phyloP scores from a whole-genome alignment of 2,797 vertebrate species.

The Spinus pinus region DNA sequence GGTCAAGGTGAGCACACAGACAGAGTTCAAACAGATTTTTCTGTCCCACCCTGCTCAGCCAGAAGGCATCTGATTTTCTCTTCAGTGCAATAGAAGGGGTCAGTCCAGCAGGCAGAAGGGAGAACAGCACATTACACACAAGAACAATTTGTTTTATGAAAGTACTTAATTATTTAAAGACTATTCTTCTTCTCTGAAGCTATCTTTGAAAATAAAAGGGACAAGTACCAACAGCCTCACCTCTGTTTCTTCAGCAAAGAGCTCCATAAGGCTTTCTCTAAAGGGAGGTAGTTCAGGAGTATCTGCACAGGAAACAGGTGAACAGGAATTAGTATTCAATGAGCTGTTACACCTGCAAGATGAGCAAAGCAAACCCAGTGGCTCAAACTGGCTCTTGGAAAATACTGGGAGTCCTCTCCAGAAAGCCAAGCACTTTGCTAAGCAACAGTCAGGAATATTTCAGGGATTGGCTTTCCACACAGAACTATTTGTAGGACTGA shows the following conservation, averaged over 20 bases:
- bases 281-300: slow-evolving; percentile 94
- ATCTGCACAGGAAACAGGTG: slow-evolving; percentile 76
- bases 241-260: slow-evolving; percentile 92
- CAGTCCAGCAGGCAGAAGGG: not conserved
- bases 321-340: not conserved
- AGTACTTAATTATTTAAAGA: slow-evolving; percentile 36
- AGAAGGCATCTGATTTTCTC: not conserved
- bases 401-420: not conserved
- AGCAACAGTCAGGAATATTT: not conserved
- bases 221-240: slow-evolving; percentile 63
- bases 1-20: not conserved
- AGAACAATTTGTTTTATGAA: not conserved
- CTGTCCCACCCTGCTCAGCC: not conserved
- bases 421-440: not conserved
- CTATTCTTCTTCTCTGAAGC: not conserved
- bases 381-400: not conserved
- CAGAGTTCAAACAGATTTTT: not conserved
- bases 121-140: not conserved
- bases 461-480: not conserved
- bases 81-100: not conserved
- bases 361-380: not conserved
- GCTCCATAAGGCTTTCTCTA: slow-evolving; percentile 88
- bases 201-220: not conserved
- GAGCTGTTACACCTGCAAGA: not conserved
- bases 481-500: not conserved